These are phyloP conservation scores for Alviniconcha strummeri DNA, from an alignment of 2,888 invertebrate genomes.

Conservation along the genomic window DNA sequence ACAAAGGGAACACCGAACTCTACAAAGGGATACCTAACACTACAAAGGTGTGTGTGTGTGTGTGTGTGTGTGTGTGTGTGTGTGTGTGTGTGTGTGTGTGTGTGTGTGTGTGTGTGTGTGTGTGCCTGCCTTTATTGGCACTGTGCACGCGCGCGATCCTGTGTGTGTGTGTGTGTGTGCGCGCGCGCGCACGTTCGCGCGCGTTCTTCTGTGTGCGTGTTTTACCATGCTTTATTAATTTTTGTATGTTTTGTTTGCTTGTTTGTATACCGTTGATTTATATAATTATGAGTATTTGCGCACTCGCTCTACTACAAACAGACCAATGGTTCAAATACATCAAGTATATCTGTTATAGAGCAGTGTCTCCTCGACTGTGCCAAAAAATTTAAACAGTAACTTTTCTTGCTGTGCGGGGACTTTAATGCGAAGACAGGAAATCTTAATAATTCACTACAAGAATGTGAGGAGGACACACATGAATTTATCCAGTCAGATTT, in stretches of 20 bases:
- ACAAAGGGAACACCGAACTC: no score
- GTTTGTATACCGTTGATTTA: not conserved
- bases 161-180: not conserved
- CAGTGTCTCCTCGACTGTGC: no score
- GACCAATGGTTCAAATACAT: no score
- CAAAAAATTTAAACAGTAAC: not conserved
- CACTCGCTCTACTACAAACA: no score
- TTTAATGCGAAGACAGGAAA: not conserved
- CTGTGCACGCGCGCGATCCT: no score
- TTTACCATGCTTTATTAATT: no score
- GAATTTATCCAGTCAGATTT: not conserved
- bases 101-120: not conserved
- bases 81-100: slow-evolving; percentile 11
- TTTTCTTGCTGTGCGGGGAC: not conserved
- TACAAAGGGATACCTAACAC: no score
- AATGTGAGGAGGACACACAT: not conserved
- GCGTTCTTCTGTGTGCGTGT: not conserved
- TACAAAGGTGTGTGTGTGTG: not conserved
- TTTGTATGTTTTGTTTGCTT: no score
- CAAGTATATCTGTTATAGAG: no score
- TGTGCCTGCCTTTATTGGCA: no score
- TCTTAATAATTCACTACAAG: not conserved
- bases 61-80: slow-evolving; percentile 2
- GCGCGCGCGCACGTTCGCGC: not conserved
- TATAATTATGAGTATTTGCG: not conserved